These are phyloP conservation scores for Tetragnatha montana DNA, from an alignment of 2,888 invertebrate genomes.

Conservation along the genomic window DNA sequence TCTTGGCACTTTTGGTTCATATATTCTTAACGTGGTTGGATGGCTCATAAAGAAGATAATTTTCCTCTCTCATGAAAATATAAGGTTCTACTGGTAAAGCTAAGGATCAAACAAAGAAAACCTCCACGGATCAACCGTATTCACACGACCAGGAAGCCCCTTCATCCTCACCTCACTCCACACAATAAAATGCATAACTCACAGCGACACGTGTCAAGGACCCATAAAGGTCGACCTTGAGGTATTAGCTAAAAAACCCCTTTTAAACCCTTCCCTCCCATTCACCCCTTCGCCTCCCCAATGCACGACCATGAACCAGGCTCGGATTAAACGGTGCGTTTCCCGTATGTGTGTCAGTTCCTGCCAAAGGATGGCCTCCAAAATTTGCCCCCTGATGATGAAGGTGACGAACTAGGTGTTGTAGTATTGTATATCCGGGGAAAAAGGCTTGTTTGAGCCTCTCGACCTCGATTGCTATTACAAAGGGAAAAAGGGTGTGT, in stretches of 20 bases:
- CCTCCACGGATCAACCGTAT: too few relatives aligned
- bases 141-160: too few relatives aligned
- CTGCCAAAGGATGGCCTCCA: constrained; percentile 24
- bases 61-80: too few relatives aligned
- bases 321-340: background rate
- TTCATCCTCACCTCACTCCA: too few relatives aligned
- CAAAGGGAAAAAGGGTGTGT: background rate
- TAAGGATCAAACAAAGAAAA: too few relatives aligned
- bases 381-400: constrained; percentile 8
- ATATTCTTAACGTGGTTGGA: too few relatives aligned
- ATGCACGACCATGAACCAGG: constrained; percentile 50
- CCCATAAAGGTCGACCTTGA: constrained; percentile 58
- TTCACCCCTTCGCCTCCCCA: constrained; percentile 32
- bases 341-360: constrained; percentile 52
- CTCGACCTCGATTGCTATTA: constrained; percentile 18
- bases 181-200: background rate
- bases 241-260: constrained; percentile 21
- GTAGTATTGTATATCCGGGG: too few relatives aligned
- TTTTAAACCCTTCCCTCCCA: constrained; percentile 3
- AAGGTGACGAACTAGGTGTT: background rate
- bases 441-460: background rate
- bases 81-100: too few relatives aligned
- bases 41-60: too few relatives aligned
- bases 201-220: constrained; percentile 53
- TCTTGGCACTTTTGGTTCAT: too few relatives aligned